phyloP scores from a whole-genome alignment of 92 coral and sea anemone species.

The Porites lobata region DNA sequence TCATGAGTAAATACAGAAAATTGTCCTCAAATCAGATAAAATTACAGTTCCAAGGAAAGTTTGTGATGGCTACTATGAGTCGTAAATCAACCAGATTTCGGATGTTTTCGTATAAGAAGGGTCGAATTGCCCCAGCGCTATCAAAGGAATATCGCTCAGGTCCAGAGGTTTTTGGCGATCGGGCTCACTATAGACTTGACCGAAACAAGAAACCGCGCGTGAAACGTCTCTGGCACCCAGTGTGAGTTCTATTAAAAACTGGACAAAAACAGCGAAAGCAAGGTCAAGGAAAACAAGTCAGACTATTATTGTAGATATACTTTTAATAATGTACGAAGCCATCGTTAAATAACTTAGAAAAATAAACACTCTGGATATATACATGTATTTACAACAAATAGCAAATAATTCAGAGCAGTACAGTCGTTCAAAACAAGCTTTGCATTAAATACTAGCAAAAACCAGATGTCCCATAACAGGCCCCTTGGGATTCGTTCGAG shows the following conservation, averaged over 20 bases:
- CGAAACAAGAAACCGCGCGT: too few relatives aligned
- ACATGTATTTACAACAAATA: neutral
- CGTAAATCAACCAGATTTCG: too few relatives aligned
- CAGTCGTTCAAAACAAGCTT: neutral
- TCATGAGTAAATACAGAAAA: too few relatives aligned
- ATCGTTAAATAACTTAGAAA: conserved; percentile 20
- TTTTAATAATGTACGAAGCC: neutral
- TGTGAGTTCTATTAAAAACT: neutral
- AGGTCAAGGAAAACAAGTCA: neutral
- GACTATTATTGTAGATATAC: neutral
- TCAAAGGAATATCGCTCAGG: too few relatives aligned
- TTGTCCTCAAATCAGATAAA: too few relatives aligned
- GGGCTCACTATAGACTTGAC: too few relatives aligned
- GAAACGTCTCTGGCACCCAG: too few relatives aligned
- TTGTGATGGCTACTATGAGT: too few relatives aligned
- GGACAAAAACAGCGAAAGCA: neutral
- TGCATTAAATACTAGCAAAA: neutral
- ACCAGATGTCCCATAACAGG: neutral
- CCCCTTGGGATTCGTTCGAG: neutral
- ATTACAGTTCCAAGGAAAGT: too few relatives aligned
- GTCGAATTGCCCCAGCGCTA: too few relatives aligned
- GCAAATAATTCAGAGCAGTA: neutral
- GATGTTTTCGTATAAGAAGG: too few relatives aligned
- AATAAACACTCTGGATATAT: conserved; percentile 30
- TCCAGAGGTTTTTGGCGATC: too few relatives aligned